Base-by-base conservation (phyloP, 2,113 vertebrate species). In the Promerops cafer region DNA sequence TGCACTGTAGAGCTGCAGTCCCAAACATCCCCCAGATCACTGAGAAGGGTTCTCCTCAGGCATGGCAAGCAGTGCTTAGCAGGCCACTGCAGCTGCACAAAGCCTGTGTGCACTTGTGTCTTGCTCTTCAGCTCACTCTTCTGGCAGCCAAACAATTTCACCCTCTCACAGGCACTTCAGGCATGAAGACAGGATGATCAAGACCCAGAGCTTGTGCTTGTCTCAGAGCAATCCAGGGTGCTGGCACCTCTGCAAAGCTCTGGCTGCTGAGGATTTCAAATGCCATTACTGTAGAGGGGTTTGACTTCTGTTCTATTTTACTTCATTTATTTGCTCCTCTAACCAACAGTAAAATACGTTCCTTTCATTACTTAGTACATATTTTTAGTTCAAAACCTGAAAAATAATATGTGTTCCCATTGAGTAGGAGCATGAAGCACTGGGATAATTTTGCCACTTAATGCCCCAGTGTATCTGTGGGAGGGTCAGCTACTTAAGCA, bases 1-100 rank as follows among this genome's bases (percentile, higher is more conserved):
- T 24, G 11, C 23, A 10, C 10, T 37, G 57, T 39, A n/a, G 57
- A 68, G 15, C n/a, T 83, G 20, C 42, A 57, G 22, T 27, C 22
- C 33, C 53, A 68, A 52, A 33, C 12, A 10, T 23, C 16, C 10
- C 37, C 15, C 28, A 81, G 30, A 4, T 7, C 4, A 9, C 10
- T 26, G 8, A 37, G 54, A 63, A 52, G 7, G 2, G 14, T 9
- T 44, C 26, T 57, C 31, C 61, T 50, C 0, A 1, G 44, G 22
- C 37, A 37, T 3, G 56, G 50, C 23, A 66, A 42, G 39, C 14
- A 70, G n/a, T 7, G 45, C 30, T 61, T 1, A 0, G 26, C 30
- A 45, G 54, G 15, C 28, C 37, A 19, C 57, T 45, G 23, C 53
- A 31, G 39, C 63, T 68, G 16, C 39, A 20, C 0, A 0, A 54